Conservation (phyloP, 2,888 invertebrate genomes). For the Pachycephus smyrnensis region DNA sequence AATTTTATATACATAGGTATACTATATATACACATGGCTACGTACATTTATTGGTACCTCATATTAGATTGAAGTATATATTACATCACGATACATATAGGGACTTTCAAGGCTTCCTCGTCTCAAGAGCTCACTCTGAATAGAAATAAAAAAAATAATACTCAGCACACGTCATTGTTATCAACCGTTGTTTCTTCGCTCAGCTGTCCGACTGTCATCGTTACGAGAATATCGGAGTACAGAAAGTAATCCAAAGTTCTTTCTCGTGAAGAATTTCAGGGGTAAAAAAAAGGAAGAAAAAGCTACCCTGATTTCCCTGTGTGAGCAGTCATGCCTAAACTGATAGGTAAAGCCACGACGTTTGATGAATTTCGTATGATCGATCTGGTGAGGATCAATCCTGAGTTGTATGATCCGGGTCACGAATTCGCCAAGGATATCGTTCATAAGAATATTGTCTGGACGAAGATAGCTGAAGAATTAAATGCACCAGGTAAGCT, state of each 20-base stretch:
- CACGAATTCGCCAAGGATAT: constrained; percentile 24
- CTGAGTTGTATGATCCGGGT: constrained; percentile 33
- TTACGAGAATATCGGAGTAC: not conserved
- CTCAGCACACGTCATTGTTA: not conserved
- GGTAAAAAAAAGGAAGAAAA: not conserved
- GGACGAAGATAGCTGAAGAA: constrained; percentile 35
- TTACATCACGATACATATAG: not conserved
- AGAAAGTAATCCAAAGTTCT: not conserved
- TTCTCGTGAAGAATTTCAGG: not conserved
- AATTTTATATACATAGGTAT: too few relatives aligned
- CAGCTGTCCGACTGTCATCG: constrained; percentile 1
- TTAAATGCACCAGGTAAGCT: constrained; percentile 37
- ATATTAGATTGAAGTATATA: not conserved
- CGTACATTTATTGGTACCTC: not conserved
- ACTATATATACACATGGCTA: not conserved
- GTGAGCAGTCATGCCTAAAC: not conserved
- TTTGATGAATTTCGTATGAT: constrained; percentile 33
- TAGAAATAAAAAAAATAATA: not conserved
- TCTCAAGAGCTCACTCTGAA: not conserved
- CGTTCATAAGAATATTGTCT: constrained; percentile 25
- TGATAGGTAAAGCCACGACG: not conserved
- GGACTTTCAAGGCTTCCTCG: constrained; percentile 1
- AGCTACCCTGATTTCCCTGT: not conserved
- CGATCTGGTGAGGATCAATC: constrained; percentile 34
- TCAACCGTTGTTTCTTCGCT: not conserved